Evolutionary conservation across 2,797 vertebrate genomes (phyloP), one percentile per base, ranked within the genome.

Genomic region (Syngnathus acus): DNA sequence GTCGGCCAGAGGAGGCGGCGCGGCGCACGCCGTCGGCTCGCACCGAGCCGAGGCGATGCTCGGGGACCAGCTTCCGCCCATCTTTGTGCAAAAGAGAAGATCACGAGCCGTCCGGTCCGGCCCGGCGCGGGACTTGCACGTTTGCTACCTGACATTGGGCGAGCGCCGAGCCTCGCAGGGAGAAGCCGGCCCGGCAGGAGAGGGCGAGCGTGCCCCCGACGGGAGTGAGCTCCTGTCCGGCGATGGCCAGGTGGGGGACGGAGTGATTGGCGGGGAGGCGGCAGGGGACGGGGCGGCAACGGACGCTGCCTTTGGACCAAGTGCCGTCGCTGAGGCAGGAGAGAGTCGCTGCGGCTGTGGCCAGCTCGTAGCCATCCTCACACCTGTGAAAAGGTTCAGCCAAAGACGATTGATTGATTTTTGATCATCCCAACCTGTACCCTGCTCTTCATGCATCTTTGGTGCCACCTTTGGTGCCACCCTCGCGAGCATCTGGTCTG

Each of bases 301-400:
- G 88, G 59, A 97, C 82, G 60, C 67, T 90, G 68, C 93, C 90
- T 60, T 92, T 91, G 78, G 92, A 95, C 97, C 96, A 99, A 5
- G 68, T 89, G 42, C 94, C 93, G 39, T 98, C 93, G 72, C 92
- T 89, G 82, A 91, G 90, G 81, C 97, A 99, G 73, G 79, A 90
- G 62, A 93, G 84, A 4, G 83, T 85, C 32, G 90, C 86, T 4
- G 72, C 77, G 10, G 88, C 89, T 63, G 92, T 83, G 1, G 85
- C 80, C 65, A 93, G 85, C 19, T 81, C 26, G 65, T 93, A 97
- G 3, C 95, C 95, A 21, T 95, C 91, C 19, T 93, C 86, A 87
- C 97, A 99, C 60, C 97, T 99, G 86, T 19, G 66, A 32, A 0
- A 37, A 39, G 26, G 26, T 32, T 32, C 26, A 32, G 26, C 2